These are phyloP conservation scores for Diphyllodes magnificus DNA, from an alignment of 2,113 vertebrate species.

Conservation along the genomic window DNA sequence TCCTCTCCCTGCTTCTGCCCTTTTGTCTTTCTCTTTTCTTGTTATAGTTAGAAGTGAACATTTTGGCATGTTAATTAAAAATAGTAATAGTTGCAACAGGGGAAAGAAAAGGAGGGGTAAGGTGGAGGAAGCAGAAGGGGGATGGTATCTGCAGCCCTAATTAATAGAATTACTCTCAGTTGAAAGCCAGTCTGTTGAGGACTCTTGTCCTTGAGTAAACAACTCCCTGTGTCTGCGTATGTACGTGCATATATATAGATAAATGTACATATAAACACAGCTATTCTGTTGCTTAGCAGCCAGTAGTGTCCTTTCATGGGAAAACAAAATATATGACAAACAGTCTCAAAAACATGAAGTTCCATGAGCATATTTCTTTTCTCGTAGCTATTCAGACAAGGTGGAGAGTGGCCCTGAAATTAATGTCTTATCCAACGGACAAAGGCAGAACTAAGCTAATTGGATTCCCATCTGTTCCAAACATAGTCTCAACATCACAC, in stretches of 20 bases:
- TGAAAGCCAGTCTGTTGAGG: constrained; percentile 55
- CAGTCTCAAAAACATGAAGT: not conserved
- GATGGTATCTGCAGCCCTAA: constrained; percentile 37
- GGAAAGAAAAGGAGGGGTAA: constrained; percentile 22
- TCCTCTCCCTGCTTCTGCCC: not conserved
- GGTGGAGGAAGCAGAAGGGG: constrained; percentile 23
- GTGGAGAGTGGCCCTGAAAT: constrained; percentile 53
- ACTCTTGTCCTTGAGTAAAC: constrained; percentile 49
- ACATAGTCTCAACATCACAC: constrained; percentile 48
- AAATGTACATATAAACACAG: not conserved
- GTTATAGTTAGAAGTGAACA: constrained; percentile 33
- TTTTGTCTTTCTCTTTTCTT: constrained; percentile 25
- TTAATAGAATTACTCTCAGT: constrained; percentile 63
- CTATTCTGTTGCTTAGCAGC: constrained; percentile 68
- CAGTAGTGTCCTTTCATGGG: constrained; percentile 30
- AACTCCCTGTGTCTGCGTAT: not conserved
- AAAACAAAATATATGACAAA: constrained; percentile 24
- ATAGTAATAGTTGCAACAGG: constrained; percentile 56
- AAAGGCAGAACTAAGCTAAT: constrained; percentile 62
- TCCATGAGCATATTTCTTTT: constrained; percentile 8
- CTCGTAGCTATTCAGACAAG: not conserved
- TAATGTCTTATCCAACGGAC: constrained; percentile 55
- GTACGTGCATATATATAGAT: not conserved
- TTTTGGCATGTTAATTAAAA: constrained; percentile 69
- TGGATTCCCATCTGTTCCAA: constrained; percentile 66